phyloP scores from a whole-genome alignment of 2,113 vertebrate species.

The Athene noctua region DNA sequence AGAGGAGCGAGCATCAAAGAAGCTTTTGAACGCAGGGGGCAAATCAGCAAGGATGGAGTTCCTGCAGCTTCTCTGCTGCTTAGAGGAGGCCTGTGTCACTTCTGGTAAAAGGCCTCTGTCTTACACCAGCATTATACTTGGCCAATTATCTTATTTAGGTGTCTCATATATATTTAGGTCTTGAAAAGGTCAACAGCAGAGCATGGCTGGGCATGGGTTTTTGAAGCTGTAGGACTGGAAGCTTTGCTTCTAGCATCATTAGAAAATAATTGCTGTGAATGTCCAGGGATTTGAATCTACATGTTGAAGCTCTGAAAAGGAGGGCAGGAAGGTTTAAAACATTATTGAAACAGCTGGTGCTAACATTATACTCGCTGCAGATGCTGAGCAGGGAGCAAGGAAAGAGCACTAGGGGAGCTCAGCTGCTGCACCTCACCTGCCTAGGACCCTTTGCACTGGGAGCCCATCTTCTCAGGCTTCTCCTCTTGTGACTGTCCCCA shows the following conservation, averaged over 20 bases:
- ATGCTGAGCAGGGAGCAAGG: background rate
- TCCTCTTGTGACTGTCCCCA: background rate
- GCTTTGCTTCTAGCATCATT: constrained; percentile 49
- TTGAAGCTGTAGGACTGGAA: constrained; percentile 43
- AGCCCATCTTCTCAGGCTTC: background rate
- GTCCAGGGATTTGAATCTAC: constrained; percentile 31
- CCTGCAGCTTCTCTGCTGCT: constrained; percentile 37
- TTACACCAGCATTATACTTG: background rate
- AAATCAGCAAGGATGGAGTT: constrained; percentile 63
- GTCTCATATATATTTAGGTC: constrained; percentile 25
- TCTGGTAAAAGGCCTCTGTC: background rate
- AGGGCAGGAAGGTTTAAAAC: constrained; percentile 30
- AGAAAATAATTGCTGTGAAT: constrained; percentile 59
- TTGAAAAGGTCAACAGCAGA: constrained; percentile 48
- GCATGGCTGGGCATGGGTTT: background rate
- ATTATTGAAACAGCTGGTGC: constrained; percentile 17
- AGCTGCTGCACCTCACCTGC: background rate
- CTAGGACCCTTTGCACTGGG: background rate
- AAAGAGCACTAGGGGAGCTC: accelerated
- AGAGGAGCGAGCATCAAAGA: constrained; percentile 38
- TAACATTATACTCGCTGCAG: background rate
- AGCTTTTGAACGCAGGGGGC: constrained; percentile 55
- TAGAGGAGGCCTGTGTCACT: background rate
- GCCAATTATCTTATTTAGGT: constrained; percentile 45
- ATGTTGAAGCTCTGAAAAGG: constrained; percentile 17